These are phyloP conservation scores for Ips typographus DNA, from an alignment of 1,140 invertebrate species.

Conservation along the genomic window DNA sequence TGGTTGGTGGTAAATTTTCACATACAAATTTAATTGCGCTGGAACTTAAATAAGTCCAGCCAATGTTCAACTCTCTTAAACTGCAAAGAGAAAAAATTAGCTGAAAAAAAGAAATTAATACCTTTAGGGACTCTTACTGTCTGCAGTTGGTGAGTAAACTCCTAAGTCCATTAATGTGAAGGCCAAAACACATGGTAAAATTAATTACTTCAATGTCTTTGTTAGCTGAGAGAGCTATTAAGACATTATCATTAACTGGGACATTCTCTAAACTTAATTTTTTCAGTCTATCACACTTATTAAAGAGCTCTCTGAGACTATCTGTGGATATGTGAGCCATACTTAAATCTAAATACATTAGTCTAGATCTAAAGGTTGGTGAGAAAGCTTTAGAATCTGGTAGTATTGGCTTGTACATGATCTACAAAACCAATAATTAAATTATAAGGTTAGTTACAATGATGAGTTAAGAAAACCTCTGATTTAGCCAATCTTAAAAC, in stretches of 20 bases:
- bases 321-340: constrained; percentile 67
- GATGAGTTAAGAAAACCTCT: no score
- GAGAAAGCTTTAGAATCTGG: constrained; percentile 47
- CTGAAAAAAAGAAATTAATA: constrained; percentile 19
- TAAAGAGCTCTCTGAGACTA: constrained; percentile 66
- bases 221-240: constrained; percentile 67
- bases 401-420: constrained; percentile 58
- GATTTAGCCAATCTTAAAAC: constrained; percentile 67
- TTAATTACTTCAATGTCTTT: constrained; percentile 69
- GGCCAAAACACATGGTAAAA: constrained; percentile 70
- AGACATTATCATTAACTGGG: constrained; percentile 62
- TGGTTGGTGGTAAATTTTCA: constrained; percentile 60
- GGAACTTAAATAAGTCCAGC: constrained; percentile 73
- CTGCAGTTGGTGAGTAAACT: constrained; percentile 62
- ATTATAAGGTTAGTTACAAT: no score
- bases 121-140: constrained; percentile 56
- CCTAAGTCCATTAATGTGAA: constrained; percentile 62
- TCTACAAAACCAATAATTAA: constrained; percentile 36
- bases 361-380: constrained; percentile 53
- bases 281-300: constrained; percentile 67
- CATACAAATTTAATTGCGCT: constrained; percentile 65
- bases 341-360: constrained; percentile 83
- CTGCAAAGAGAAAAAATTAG: constrained; percentile 53
- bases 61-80: constrained; percentile 74
- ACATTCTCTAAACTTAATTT: constrained; percentile 85